Base-by-base conservation (phyloP, 2,888 invertebrate species). In the Plemyria rubiginata region DNA sequence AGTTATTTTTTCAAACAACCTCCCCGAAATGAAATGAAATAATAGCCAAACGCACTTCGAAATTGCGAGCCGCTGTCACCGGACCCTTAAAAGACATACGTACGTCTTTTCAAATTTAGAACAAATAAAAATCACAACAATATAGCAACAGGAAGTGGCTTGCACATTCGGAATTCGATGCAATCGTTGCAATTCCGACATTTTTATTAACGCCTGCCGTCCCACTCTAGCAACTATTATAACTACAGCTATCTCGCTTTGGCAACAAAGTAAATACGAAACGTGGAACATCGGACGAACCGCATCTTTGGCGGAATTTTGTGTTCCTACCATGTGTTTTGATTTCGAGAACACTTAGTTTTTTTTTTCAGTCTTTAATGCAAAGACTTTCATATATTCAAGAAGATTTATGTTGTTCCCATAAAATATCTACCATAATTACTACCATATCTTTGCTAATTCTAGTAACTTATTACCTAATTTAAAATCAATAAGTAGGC, bases 141-240 rank as follows among this genome's bases (percentile, higher is more conserved):
- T 58, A 59, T 46, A 49, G 53, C 55, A 57, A 57, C 57, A 66
- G 62, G 64, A 64, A 64, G 50, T 54, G 55, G 50, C 12, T 62
- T 22, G 50, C 67, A 62, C 63, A 69, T 71, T 71, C 16, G 49
- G 59, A 55, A 71, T 66, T 71, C 69, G 67, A 65, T 66, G 66
- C 66, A 62, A 63, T 62, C 46, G 61, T 56, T 53, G 65, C 66
- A 58, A 60, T 64, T 65, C 49, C 48, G 75, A 79, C 75, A 76
- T 78, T 82, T 84, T 82, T 82, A 85, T 82, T 80, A 77, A 79
- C 73, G 74, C 71, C 53, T 36, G 32, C 52, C 49, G 11, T 64
- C 60, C 15, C 56, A 29, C 45, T 60, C 56, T 64, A n/a, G 49
- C 60, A 50, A 41, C 46, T 43, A 38, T 54, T 13, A 48, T 16